Evolutionary conservation across 1,140 invertebrate species (phyloP).

Genomic region (Stenopsyche tienmushanensis): DNA sequence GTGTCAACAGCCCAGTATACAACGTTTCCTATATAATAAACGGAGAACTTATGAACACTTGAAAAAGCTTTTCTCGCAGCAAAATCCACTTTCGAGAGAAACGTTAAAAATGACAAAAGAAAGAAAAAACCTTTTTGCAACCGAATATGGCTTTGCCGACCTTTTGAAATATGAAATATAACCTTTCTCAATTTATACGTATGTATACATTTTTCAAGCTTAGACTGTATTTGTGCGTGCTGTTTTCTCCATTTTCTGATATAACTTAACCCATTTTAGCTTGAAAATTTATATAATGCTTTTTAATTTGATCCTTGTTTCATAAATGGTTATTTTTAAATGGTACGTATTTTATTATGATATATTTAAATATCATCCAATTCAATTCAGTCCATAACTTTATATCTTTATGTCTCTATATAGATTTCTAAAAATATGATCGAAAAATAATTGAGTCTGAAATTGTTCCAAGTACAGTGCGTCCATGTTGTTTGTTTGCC

Average conservation of each 20-base stretch:
- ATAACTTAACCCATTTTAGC: no score
- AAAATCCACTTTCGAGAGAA: conserved; percentile 20
- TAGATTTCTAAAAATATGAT: no score
- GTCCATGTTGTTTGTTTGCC: background rate
- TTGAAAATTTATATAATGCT: no score
- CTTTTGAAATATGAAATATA: conserved; percentile 12
- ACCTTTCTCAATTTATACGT: background rate
- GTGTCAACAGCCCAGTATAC: conserved; percentile 13
- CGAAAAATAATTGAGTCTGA: background rate
- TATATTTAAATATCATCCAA: no score
- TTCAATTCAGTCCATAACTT: no score
- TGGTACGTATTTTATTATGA: no score
- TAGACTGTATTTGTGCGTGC: background rate
- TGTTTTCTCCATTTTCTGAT: background rate
- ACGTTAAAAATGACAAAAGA: conserved; percentile 20
- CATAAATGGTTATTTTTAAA: no score
- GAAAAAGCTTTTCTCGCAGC: conserved; percentile 19
- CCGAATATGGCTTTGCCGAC: conserved; percentile 12
- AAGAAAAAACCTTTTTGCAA: conserved; percentile 15
- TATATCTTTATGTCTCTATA: no score
- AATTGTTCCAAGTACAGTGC: background rate
- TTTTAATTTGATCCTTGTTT: no score
- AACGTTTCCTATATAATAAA: conserved; percentile 14
- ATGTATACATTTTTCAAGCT: background rate
- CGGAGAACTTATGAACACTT: conserved; percentile 15